phyloP scores from a whole-genome alignment of 2,113 vertebrate species.

The Tilapia sparmanii region DNA sequence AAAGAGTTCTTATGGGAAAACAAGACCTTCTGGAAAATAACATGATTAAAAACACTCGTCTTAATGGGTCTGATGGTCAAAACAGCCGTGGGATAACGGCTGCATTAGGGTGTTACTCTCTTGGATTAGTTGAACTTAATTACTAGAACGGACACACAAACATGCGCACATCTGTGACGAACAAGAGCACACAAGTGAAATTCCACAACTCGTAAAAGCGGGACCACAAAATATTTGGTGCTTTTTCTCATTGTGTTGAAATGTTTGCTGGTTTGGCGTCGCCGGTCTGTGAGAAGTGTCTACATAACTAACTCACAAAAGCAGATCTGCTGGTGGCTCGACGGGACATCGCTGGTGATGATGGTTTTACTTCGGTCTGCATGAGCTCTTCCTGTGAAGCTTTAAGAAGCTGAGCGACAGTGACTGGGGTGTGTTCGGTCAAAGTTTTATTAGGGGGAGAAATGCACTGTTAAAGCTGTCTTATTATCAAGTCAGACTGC shows the following conservation, averaged over 20 bases:
- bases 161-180: neutral
- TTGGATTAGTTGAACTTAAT: slow-evolving; percentile 6
- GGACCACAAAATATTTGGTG: slow-evolving; percentile 2
- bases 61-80: neutral
- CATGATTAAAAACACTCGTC: neutral
- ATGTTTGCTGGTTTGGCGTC: slow-evolving; percentile 6
- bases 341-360: neutral
- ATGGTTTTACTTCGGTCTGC: neutral
- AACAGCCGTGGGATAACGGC: neutral
- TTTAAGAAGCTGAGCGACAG: neutral
- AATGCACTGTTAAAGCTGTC: neutral
- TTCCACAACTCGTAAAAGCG: neutral
- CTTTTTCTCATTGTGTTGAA: neutral
- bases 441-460: neutral
- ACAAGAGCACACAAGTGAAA: neutral
- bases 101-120: neutral
- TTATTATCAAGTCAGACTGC: neutral
- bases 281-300: neutral
- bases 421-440: neutral
- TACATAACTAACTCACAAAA: neutral
- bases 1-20: neutral
- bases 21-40: neutral
- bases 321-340: neutral
- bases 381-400: neutral
- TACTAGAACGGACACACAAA: neutral